These are phyloP conservation scores for Rutilus rutilus DNA, from an alignment of 2,113 vertebrate species.

Conservation along the genomic window DNA sequence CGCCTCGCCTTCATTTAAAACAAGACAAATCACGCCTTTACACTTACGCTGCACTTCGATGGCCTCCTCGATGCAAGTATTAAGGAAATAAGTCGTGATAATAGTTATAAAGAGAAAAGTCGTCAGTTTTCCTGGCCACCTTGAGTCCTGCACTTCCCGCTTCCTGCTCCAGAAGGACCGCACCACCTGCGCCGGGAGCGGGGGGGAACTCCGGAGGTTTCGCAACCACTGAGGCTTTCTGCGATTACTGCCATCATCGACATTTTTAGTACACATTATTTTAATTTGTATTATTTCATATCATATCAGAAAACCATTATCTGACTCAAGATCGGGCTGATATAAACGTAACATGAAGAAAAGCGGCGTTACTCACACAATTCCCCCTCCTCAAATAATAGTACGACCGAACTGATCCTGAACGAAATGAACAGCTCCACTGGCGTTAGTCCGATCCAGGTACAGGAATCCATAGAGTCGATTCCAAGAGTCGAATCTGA, in stretches of 20 bases:
- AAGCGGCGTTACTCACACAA: neutral
- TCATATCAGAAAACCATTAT: neutral
- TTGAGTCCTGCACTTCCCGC: slow-evolving; percentile 17
- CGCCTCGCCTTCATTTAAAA: neutral
- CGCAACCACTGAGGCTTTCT: neutral
- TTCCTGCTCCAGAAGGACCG: slow-evolving; percentile 34
- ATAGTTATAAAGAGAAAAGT: neutral
- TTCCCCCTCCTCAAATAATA: neutral
- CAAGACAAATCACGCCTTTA: neutral
- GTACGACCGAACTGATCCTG: neutral
- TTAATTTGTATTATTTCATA: neutral
- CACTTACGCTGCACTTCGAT: neutral
- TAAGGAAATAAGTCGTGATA: neutral
- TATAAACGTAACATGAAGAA: neutral
- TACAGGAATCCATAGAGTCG: too few species aligned
- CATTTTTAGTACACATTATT: neutral
- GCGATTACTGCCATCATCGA: neutral
- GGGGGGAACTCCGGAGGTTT: neutral
- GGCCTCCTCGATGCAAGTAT: neutral
- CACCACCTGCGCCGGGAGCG: slow-evolving; percentile 30
- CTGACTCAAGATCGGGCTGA: too few species aligned
- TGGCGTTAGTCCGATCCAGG: too few species aligned
- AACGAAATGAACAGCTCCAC: neutral
- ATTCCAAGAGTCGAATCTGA: too few species aligned
- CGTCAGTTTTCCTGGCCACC: neutral